Conservation (phyloP, 1,140 invertebrate genomes). For the Plectrocnemia conspersa region DNA sequence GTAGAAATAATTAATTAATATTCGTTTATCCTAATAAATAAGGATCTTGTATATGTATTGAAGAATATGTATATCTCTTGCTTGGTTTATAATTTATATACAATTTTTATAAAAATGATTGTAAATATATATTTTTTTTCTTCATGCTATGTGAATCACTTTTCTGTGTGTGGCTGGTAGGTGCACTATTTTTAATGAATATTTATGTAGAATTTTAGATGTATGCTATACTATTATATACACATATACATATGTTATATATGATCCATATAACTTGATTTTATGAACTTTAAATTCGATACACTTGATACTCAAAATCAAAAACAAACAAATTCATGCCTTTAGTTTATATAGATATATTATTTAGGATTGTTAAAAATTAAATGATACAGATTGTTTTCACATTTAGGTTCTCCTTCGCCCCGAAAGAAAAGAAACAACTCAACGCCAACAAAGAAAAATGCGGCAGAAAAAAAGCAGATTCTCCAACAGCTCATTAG, state of each 20-base stretch:
- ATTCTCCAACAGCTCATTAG: slow-evolving; percentile 67
- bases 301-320: no score
- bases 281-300: no score
- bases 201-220: no score
- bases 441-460: slow-evolving; percentile 65
- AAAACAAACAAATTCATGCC: background rate
- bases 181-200: slow-evolving; percentile 15
- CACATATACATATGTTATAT: no score
- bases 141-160: slow-evolving; percentile 26
- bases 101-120: slow-evolving; percentile 12
- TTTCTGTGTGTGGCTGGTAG: slow-evolving; percentile 26
- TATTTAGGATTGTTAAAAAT: background rate
- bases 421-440: slow-evolving; percentile 68
- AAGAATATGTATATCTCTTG: slow-evolving; percentile 16
- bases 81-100: no score
- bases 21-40: no score
- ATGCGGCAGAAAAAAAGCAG: slow-evolving; percentile 66
- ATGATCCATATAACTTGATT: no score
- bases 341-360: background rate
- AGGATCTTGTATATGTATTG: no score
- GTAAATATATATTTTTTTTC: slow-evolving; percentile 24
- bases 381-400: slow-evolving; percentile 24
- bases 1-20: no score
- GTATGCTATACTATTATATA: no score
- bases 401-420: slow-evolving; percentile 59